Conservation (phyloP, 2,888 invertebrate genomes). For the Cryptocheilus praepositus region DNA sequence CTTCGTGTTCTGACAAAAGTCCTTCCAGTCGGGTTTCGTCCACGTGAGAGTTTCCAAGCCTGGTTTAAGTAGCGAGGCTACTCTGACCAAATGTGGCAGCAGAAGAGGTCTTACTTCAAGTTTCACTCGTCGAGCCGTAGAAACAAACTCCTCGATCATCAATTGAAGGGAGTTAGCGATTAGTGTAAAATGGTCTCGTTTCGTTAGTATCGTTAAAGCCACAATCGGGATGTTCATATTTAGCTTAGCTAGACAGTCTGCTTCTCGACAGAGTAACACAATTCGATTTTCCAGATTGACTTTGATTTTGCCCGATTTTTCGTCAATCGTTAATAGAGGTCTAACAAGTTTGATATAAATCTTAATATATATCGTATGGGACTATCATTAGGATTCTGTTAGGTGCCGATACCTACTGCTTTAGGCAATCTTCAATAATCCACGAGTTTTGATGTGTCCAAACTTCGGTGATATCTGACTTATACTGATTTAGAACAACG, state of each 20-base stretch:
- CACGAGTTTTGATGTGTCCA: constrained; percentile 88
- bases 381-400: background rate
- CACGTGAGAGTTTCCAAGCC: constrained; percentile 88
- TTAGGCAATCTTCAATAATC: constrained; percentile 70
- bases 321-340: constrained; percentile 79
- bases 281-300: constrained; percentile 88
- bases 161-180: constrained; percentile 88
- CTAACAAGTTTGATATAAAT: constrained; percentile 64
- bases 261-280: constrained; percentile 86
- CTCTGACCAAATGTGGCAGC: constrained; percentile 89
- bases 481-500: constrained; percentile 84
- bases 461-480: constrained; percentile 86
- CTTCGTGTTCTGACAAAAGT: constrained; percentile 85
- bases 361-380: background rate
- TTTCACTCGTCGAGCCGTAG: constrained; percentile 85
- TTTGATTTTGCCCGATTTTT: constrained; percentile 80
- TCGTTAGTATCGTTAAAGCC: constrained; percentile 86
- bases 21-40: constrained; percentile 90
- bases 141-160: constrained; percentile 85
- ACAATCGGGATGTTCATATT: constrained; percentile 88
- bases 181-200: constrained; percentile 85
- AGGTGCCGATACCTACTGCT: constrained; percentile 52
- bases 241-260: constrained; percentile 90
- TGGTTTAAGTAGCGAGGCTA: constrained; percentile 89
- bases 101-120: constrained; percentile 93